Conservation (phyloP, 2,888 invertebrate genomes). For the Tetheella fluctuosa region DNA sequence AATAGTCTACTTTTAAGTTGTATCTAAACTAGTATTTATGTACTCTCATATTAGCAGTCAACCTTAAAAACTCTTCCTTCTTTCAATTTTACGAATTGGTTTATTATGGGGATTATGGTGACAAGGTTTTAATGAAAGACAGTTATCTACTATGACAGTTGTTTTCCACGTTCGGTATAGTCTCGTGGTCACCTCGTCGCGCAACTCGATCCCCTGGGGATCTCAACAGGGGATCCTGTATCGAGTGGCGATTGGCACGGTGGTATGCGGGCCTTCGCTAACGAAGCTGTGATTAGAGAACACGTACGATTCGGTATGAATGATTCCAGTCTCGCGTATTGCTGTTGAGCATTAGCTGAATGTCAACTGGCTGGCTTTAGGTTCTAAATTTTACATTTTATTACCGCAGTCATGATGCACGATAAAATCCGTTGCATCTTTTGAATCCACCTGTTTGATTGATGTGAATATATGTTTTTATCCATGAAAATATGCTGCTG, state of each 20-base stretch:
- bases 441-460: neutral
- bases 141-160: conserved; percentile 25
- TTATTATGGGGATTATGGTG: conserved; percentile 16
- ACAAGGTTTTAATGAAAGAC: conserved; percentile 11
- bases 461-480: neutral
- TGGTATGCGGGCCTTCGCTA: conserved; percentile 79
- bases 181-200: conserved; percentile 97
- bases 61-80: neutral
- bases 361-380: conserved; percentile 45
- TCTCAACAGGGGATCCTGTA: conserved; percentile 88
- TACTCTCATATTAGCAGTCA: neutral
- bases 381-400: conserved; percentile 11
- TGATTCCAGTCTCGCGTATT: conserved; percentile 45
- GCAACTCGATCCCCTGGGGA: conserved; percentile 96
- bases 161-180: conserved; percentile 80
- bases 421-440: neutral
- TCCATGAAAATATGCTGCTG: neutral
- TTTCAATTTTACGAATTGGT: neutral
- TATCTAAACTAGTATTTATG: neutral
- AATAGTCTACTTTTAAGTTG: neutral
- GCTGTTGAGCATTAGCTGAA: conserved; percentile 58
- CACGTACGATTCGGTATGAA: conserved; percentile 83
- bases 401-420: neutral
- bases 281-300: conserved; percentile 80
- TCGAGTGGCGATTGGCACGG: conserved; percentile 79